Conservation (phyloP, 1,140 invertebrate genomes). For the Megalonaias nervosa region DNA sequence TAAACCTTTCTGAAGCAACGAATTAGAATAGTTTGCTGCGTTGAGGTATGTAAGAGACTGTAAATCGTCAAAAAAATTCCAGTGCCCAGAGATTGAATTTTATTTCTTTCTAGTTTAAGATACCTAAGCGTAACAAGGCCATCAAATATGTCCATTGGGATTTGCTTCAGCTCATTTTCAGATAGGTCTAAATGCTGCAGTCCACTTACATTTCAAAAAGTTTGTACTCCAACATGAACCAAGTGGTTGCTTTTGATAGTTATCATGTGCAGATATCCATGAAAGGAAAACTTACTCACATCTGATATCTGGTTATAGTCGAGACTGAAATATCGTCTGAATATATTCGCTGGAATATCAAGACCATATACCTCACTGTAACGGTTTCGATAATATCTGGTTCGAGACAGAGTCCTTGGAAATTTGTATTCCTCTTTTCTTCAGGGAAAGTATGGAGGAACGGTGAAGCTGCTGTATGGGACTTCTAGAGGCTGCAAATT, state of each 20-base stretch:
- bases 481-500: no score
- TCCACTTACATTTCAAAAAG: slow-evolving; percentile 38
- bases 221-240: slow-evolving; percentile 17
- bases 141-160: slow-evolving; percentile 35
- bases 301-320: slow-evolving; percentile 42
- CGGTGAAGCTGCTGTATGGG: no score
- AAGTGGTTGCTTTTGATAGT: slow-evolving; percentile 37
- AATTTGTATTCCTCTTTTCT: slow-evolving; percentile 14
- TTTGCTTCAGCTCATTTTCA: slow-evolving; percentile 25
- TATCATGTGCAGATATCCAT: slow-evolving; percentile 44
- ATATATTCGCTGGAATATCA: slow-evolving; percentile 33
- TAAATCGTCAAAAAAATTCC: no score
- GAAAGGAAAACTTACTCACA: slow-evolving; percentile 38
- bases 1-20: slow-evolving; percentile 19
- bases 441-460: slow-evolving; percentile 46
- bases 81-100: no score
- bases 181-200: slow-evolving; percentile 45
- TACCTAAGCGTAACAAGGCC: not conserved
- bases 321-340: slow-evolving; percentile 34
- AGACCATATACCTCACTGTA: slow-evolving; percentile 35
- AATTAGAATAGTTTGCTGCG: slow-evolving; percentile 35
- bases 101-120: not conserved
- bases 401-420: slow-evolving; percentile 37
- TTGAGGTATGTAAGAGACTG: slow-evolving; percentile 9
- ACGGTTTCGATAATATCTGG: slow-evolving; percentile 33